Conservation (phyloP, 2,113 vertebrate species). For the Lagopus muta region DNA sequence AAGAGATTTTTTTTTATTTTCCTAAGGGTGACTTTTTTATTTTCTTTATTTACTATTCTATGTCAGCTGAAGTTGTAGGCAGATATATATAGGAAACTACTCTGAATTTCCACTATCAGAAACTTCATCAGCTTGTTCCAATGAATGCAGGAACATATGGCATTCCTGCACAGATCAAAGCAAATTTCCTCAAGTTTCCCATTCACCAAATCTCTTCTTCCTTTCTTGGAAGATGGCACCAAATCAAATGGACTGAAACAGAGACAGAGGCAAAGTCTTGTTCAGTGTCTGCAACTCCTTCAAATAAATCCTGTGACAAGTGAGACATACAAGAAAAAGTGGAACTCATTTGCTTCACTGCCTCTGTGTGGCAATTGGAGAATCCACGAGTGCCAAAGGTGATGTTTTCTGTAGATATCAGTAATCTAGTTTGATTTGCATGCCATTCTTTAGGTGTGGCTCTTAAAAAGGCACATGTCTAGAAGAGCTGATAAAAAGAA, state of each 20-base stretch:
- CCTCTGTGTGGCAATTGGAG: background rate
- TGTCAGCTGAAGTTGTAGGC: background rate
- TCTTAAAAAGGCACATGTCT: background rate
- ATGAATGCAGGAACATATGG: background rate
- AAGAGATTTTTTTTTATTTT: background rate
- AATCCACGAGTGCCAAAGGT: background rate
- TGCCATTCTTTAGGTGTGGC: background rate
- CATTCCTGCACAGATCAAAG: background rate
- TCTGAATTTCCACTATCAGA: slow-evolving; percentile 14
- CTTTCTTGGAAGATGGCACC: background rate
- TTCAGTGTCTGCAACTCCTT: background rate
- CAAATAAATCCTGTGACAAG: background rate
- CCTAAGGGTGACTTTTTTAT: background rate
- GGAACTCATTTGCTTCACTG: background rate
- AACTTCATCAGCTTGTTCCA: slow-evolving; percentile 7
- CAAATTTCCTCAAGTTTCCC: background rate
- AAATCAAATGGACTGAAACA: background rate
- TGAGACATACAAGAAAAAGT: background rate
- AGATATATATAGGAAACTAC: background rate
- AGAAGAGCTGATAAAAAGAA: background rate
- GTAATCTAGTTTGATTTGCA: background rate
- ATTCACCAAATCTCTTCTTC: background rate
- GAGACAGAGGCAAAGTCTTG: background rate
- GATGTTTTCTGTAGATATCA: background rate
- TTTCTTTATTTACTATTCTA: background rate